Conservation (phyloP, 2,888 invertebrate genomes). For the Caradrina clavipalpis region DNA sequence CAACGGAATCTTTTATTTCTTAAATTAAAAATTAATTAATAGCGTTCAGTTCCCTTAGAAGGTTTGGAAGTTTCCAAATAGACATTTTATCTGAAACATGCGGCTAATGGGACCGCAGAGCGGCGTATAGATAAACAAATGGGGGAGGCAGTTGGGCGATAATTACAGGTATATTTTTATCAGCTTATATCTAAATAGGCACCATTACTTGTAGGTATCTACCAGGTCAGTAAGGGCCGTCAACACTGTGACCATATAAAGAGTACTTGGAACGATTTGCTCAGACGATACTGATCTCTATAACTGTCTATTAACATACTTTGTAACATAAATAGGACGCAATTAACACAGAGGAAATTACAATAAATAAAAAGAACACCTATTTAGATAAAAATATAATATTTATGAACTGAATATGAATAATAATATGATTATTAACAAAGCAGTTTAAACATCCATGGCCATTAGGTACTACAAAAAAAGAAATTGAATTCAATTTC, state of each 20-base stretch:
- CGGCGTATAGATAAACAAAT: constrained; percentile 83
- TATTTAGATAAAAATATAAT: no score
- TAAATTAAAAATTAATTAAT: constrained; percentile 73
- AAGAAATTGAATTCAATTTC: no score
- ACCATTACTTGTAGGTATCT: constrained; percentile 43
- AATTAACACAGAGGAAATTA: constrained; percentile 10
- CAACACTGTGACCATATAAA: constrained; percentile 31
- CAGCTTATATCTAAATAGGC: constrained; percentile 64
- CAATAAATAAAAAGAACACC: constrained; percentile 24
- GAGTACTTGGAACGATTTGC: constrained; percentile 25
- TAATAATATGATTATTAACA: no score
- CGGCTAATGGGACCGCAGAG: constrained; percentile 77
- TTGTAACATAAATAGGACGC: constrained; percentile 25
- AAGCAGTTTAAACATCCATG: no score
- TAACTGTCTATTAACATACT: constrained; percentile 4
- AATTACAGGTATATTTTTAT: constrained; percentile 73
- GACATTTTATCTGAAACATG: constrained; percentile 78
- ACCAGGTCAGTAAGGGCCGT: constrained; percentile 21
- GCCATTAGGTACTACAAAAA: no score
- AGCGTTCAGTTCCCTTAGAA: constrained; percentile 47
- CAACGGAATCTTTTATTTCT: constrained; percentile 63
- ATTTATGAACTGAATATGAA: no score
- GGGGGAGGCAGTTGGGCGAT: constrained; percentile 77
- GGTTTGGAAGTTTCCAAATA: constrained; percentile 83
- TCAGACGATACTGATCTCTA: constrained; percentile 26